These are phyloP conservation scores for Atrina japonica DNA, from an alignment of 2,888 invertebrate species.

Conservation along the genomic window DNA sequence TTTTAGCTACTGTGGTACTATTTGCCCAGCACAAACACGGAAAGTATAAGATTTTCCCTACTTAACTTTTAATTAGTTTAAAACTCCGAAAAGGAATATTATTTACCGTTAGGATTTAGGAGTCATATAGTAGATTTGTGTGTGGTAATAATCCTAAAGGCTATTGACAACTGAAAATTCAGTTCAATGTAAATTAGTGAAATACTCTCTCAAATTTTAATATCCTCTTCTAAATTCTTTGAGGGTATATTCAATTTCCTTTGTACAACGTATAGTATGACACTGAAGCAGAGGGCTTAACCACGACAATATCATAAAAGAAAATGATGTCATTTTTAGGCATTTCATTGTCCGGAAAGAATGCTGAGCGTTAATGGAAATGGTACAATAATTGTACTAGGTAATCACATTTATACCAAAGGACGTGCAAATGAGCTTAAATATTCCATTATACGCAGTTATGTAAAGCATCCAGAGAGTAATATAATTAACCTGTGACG, in stretches of 20 bases:
- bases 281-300: conserved; percentile 12
- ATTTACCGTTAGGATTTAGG: conserved; percentile 21
- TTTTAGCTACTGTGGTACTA: neutral
- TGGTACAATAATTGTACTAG: conserved; percentile 16
- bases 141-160: conserved; percentile 19
- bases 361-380: neutral
- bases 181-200: conserved; percentile 1
- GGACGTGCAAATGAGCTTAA: too few relatives aligned
- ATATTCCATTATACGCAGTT: too few relatives aligned
- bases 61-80: conserved; percentile 34
- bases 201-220: conserved; percentile 8
- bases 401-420: too few relatives aligned
- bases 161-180: conserved; percentile 18
- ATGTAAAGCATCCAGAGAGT: too few relatives aligned
- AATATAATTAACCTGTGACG: too few relatives aligned
- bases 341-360: neutral
- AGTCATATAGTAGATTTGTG: conserved; percentile 19
- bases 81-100: conserved; percentile 29
- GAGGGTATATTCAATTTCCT: conserved; percentile 34
- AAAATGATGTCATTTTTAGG: conserved; percentile 32
- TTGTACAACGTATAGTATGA: conserved; percentile 9
- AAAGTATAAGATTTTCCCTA: conserved; percentile 14
- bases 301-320: conserved; percentile 12
- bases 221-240: conserved; percentile 26
- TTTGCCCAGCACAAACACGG: conserved; percentile 24